Percentiles rank a stretch among this genome's conserved stretches.
These are phyloP conservation scores for Drosophila malerkotliana DNA, from an alignment of 1,140 invertebrate species.

Conservation along the genomic window DNA sequence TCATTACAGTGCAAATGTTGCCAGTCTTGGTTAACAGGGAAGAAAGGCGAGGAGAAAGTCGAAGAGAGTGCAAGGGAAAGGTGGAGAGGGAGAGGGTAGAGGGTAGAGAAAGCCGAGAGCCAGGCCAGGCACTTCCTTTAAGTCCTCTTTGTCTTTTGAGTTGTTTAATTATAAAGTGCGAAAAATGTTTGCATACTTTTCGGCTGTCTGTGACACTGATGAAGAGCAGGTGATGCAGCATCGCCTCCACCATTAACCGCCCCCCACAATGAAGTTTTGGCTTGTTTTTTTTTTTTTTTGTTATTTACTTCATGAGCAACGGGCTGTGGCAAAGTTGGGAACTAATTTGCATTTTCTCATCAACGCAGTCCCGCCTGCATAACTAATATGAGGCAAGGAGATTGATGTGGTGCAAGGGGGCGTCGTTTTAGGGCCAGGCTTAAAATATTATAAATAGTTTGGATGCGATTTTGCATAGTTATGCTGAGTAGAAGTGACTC, in stretches of 20 bases:
- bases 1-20: slow-evolving; percentile 81
- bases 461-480: slow-evolving; percentile 67
- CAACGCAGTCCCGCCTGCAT: slow-evolving; percentile 72
- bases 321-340: slow-evolving; percentile 69
- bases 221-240: slow-evolving; percentile 69
- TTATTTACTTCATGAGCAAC: slow-evolving; percentile 56
- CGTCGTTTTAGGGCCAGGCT: slow-evolving; percentile 21
- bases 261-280: slow-evolving; percentile 21
- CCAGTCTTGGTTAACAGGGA: slow-evolving; percentile 49
- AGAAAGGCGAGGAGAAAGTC: background rate
- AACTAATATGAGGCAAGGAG: slow-evolving; percentile 57
- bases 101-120: background rate
- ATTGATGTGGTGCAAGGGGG: slow-evolving; percentile 9
- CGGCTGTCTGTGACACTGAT: slow-evolving; percentile 73
- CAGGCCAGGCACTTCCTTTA: slow-evolving; percentile 34
- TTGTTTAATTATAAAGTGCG: slow-evolving; percentile 82
- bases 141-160: slow-evolving; percentile 73
- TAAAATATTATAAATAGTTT: slow-evolving; percentile 75
- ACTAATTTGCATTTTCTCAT: slow-evolving; percentile 82
- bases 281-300: slow-evolving; percentile 19
- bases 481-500: slow-evolving; percentile 1
- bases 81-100: slow-evolving; percentile 3
- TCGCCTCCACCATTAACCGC: background rate
- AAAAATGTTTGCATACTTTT: slow-evolving; percentile 81
- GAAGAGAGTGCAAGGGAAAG: background rate